Evolutionary conservation across 2,888 invertebrate genomes (phyloP).

Genomic region (Tenthredo amoena): DNA sequence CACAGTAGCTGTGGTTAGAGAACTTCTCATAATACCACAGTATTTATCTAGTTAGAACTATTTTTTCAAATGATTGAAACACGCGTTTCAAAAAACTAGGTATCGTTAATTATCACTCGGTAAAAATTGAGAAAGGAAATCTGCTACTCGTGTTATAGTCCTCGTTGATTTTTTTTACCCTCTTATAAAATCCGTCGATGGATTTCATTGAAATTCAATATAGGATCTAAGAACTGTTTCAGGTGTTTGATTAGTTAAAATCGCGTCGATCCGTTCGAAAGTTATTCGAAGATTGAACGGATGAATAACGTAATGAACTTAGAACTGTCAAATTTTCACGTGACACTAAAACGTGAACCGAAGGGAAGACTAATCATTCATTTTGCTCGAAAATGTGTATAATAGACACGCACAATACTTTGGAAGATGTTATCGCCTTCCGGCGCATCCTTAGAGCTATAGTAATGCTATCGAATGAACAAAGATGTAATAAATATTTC

Average conservation of each 20-base stretch:
- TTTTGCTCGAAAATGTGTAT: neutral
- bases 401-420: neutral
- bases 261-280: neutral
- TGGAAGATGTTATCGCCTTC: neutral
- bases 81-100: neutral
- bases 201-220: too few species aligned
- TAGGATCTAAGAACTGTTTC: neutral
- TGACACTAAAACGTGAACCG: neutral
- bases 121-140: neutral
- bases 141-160: neutral
- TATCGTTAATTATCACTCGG: neutral
- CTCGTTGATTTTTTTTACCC: too few species aligned
- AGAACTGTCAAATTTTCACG: neutral
- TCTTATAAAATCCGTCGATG: too few species aligned
- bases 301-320: neutral
- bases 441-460: conserved; percentile 26
- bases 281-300: neutral
- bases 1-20: too few species aligned
- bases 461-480: conserved; percentile 17
- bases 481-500: conserved; percentile 45
- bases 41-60: neutral
- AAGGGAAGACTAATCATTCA: neutral
- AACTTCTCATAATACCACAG: neutral
- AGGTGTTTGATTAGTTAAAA: neutral
- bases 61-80: neutral